Base-by-base conservation (phyloP, 2,888 invertebrate species). In the Patella pellucida region DNA sequence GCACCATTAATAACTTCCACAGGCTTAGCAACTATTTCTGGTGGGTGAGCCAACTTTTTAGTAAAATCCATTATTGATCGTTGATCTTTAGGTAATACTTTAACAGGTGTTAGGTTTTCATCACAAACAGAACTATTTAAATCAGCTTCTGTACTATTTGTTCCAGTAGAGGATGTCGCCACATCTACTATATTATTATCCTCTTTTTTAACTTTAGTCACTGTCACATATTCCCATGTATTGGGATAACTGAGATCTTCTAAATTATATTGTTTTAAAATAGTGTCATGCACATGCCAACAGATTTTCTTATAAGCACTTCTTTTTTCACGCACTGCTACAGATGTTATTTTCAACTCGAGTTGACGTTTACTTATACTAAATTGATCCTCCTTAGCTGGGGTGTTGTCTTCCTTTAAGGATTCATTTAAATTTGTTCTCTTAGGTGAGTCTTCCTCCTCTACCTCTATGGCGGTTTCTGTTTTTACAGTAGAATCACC, bases 221-320 rank as follows among this genome's bases (percentile, higher is more conserved):
- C 76, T 54, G 83, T 84, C n/a, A 89, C 75, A 85, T 94, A 94
- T 4, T 89, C 88, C 94, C 94, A 94, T 3, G 90, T 86, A 85
- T 94, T 94, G 0, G 93, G 93, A 23, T 93, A 76, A 1, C 90
- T 85, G 0, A 94, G 85, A 62, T 93, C 91, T 0, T 90, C 85
- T 27, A 92, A 86, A 9, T 92, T 89, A 88, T 93, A 93, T 83
- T 93, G 92, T 54, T 93, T 91, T 16, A 93, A 90, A 1, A 93
- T 83, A 15, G 93, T 93, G 12, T 93, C 91, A 0, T 92, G 86
- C 0, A 95, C 94, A 82, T 93, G 92, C 95, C 95, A 95, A 83
- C 94, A 94, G n/a, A 90, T 89, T 76, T 93, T 93, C 73, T 93
- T 93, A 77, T 92, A 92, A 19, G 79, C 93, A 0, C 93, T 91